Evolutionary conservation across 1,140 invertebrate species (phyloP).

Genomic region (Drosophila burlai): DNA sequence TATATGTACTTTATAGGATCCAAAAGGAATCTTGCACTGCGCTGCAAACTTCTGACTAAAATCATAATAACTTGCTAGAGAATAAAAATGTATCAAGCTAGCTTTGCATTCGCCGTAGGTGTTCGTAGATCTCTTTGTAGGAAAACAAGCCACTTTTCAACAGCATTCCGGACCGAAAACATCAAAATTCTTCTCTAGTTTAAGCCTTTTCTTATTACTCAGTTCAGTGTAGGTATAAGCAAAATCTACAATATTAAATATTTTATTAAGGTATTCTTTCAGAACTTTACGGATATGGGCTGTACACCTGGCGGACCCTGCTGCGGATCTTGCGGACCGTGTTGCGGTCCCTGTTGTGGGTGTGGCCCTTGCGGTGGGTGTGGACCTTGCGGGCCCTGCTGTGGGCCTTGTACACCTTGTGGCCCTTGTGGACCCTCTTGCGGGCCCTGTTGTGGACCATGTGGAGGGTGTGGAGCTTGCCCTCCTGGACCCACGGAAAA

Average conservation of each 20-base stretch:
- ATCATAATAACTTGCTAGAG: neutral
- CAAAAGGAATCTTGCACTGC: neutral
- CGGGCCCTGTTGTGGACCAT: conserved; percentile 7
- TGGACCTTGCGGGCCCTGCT: conserved; percentile 28
- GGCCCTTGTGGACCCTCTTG: neutral
- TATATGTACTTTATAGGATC: too few species aligned
- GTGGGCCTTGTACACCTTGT: conserved; percentile 9
- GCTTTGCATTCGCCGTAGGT: neutral
- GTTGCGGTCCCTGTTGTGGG: conserved; percentile 20
- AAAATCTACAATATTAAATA: neutral
- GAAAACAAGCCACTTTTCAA: neutral
- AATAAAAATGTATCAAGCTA: neutral
- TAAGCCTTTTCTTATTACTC: neutral
- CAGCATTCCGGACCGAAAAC: neutral
- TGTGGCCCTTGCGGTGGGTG: conserved; percentile 40
- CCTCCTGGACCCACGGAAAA: conserved; percentile 4
- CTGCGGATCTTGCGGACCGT: conserved; percentile 11
- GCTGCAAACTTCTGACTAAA: neutral
- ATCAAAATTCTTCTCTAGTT: neutral
- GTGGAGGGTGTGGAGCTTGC: neutral
- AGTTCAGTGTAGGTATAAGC: neutral
- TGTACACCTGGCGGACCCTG: conserved; percentile 8
- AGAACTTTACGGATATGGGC: conserved; percentile 1
- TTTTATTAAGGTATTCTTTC: neutral
- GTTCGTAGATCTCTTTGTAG: neutral